Percentiles rank a stretch among this genome's conserved stretches.
phyloP scores from a whole-genome alignment of 2,113 vertebrate genomes.

The Tragelaphus strepsiceros region DNA sequence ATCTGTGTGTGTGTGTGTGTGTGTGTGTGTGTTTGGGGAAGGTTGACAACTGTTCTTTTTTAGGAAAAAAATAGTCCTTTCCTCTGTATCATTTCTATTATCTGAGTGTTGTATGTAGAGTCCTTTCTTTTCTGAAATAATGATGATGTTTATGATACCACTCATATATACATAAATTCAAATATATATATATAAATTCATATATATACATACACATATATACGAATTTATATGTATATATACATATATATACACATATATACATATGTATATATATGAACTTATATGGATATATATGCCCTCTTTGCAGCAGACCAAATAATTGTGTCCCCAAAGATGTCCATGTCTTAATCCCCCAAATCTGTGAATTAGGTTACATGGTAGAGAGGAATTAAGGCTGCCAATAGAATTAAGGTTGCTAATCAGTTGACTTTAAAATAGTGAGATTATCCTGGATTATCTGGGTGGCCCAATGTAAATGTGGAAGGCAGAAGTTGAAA shows the following conservation, averaged over 20 bases:
- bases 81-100: background rate
- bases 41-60: background rate
- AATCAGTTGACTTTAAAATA: slow-evolving; percentile 1
- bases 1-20: background rate
- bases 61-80: background rate
- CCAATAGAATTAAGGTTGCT: background rate
- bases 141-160: background rate
- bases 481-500: background rate
- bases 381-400: slow-evolving; percentile 10
- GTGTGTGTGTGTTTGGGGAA: background rate
- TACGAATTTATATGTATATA: background rate
- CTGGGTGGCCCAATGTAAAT: background rate
- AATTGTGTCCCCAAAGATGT: background rate
- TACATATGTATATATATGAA: background rate
- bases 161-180: background rate
- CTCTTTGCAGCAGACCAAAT: background rate
- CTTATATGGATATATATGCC: background rate
- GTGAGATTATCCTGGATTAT: background rate
- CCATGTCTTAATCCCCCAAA: background rate
- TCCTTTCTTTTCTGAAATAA: slow-evolving; percentile 7
- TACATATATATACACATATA: background rate
- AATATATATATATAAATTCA: background rate
- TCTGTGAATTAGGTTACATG: slow-evolving; percentile 19
- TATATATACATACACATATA: background rate
- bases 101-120: background rate